Evolutionary conservation across 2,888 invertebrate genomes (phyloP), one percentile per base, ranked within the genome.

Genomic region (Tetropium fuscum): DNA sequence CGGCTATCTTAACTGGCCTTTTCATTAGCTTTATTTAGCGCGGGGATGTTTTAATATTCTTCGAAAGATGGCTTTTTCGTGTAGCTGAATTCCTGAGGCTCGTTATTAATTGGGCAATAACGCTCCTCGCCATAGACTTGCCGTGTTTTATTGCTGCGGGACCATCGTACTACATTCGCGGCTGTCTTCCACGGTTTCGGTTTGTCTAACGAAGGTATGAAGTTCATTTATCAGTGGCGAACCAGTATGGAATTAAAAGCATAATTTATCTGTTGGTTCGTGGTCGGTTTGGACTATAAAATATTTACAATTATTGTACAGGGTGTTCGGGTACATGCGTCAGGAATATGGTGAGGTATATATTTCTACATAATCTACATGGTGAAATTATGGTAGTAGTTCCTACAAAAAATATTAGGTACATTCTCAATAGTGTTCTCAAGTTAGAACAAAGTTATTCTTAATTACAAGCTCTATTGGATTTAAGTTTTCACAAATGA

Each of bases 51-150:
- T 79, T 78, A 80, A 80, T 80, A 80, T 78, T 77, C 77, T 72
- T 68, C 70, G 74, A 74, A 74, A 76, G 80, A 81, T 81, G 78
- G 80, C 72, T 74, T 80, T 81, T 81, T 78, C 81, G 75, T 80
- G 80, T 80, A 77, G 77, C 69, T 70, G 77, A 75, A 80, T 80
- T 80, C 80, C 78, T 70, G 66, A 58, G 66, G 72, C 64, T 69
- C 74, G 76, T 78, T 81, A 81, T 81, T 81, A 80, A 80, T 80
- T 81, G 80, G 79, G 77, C 78, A 78, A 79, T 80, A 78, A 78
- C 73, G 75, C 73, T 74, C 69, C 67, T 68, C 68, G 70, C 70
- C 69, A 65, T 61, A 64, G 64, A 60, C 63, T 65, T 67, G 66
- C 64, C 54, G 69, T 73, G 71, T 74, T 75, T 75, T 75, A 74